Base-by-base conservation (phyloP, 2,113 vertebrate genomes). In the Leiothrix lutea region DNA sequence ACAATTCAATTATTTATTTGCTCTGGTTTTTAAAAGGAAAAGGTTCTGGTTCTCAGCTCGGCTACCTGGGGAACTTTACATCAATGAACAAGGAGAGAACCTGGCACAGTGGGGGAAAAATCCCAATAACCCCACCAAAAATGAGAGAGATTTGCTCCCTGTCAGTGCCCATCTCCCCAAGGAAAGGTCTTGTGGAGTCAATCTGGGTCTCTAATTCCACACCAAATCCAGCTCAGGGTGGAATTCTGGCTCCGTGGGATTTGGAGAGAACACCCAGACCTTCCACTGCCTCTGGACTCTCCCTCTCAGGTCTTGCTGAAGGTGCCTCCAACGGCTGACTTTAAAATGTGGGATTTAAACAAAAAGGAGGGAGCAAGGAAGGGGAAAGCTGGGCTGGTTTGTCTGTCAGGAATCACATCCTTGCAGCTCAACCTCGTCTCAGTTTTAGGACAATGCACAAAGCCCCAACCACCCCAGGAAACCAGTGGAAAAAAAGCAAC, bases 221-320 rank as follows among this genome's bases (percentile, higher is more conserved):
- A 6, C 0, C 1, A 61, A 74, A 73, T 22, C 16, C 74, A 48
- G 69, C 40, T 29, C 69, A 7, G 81, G 85, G 8, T 25, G 71
- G 0, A 2, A 16, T 4, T 1, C 2, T 2, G 3, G 75, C 70
- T 78, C 53, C 1, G 0, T 8, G 29, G 4, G 1, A 33, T 1
- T 0, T 5, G 44, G 18, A 15, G 9, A 19, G 23, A 48, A 23
- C 25, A 19, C 11, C 44, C 86, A 28, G 25, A 14, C 29, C 36
- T 74, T 12, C 16, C 57, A 16, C 2, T 5, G 3, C 1, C n/a
- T 17, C 31, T 42, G 28, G 35, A 28, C 21, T 54, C 22, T 42
- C 40, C 40, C n/a, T 17, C 19, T 25, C 53, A 12, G 22, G 6
- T 13, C 44, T 1, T 4, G 42, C 66, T 82, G 48, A 15, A 64